Evolutionary conservation across 2,888 invertebrate species (phyloP), one percentile per base, ranked within the genome.

Genomic region (Euproctis similis): DNA sequence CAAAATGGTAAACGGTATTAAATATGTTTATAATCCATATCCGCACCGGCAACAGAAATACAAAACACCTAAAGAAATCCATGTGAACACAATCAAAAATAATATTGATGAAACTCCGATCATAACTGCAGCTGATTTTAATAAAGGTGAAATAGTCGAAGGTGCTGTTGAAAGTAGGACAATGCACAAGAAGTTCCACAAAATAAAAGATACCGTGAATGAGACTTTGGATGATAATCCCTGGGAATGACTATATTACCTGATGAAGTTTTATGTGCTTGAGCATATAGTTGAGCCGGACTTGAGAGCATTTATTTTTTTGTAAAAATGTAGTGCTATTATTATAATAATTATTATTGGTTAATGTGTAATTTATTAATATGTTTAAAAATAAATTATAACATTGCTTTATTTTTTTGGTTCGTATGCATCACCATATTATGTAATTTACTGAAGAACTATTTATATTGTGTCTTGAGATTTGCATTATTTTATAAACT

Each of bases 211-310:
- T 12, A 56, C 60, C 12, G 55, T 78, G 8, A 73, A 68, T 19
- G 72, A 76, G 14, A 73, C 72, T 0, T 30, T 82, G 1, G 81
- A 81, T 1, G 77, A 80, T 1, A 75, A 75, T 59, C 78, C 80
- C 1, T 82, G 81, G 82, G 61, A 78, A 77, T 84, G 82, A 84
- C 82, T 84, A 84, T 82, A 56, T 68, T 81, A 82, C 49, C 45
- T 77, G 23, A 60, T 78, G 66, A 80, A 81, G 41, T 70, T 82
- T 4, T 77, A 77, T 33, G 66, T 76, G 36, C 50, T 81, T 23
- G 78, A 80, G 2, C 77, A 68, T 22, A 59, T 82, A 26, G 74
- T 80, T 14, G 62, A 59, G 31, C 74, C 78, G 24, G 76, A 80
- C 50, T 69, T 81, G 53, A 68, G 50, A 57, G 62, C 77, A 7